Evolutionary conservation across 1,140 invertebrate genomes (phyloP).

Genomic region (Diachasma alloeum): DNA sequence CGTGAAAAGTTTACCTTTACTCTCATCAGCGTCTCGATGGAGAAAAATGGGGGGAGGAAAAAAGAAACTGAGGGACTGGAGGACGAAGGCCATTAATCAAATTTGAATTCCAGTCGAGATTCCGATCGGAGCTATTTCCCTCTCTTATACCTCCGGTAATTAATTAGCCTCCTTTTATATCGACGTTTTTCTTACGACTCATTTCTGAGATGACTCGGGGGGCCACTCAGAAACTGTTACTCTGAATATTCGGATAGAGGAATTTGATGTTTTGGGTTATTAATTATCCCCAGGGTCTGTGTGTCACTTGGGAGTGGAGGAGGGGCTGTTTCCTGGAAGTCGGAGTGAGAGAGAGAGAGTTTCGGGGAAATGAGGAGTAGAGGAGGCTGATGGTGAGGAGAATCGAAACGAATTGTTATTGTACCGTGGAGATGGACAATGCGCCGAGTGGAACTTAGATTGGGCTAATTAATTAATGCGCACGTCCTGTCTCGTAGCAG

Average conservation of each 20-base stretch:
- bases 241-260: neutral
- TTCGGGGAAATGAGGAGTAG: neutral
- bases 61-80: neutral
- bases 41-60: neutral
- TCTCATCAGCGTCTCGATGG: neutral
- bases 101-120: slow-evolving; percentile 25
- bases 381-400: neutral
- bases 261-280: neutral
- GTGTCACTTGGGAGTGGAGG: neutral
- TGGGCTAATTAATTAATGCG: slow-evolving; percentile 66
- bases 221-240: neutral
- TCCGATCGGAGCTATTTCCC: slow-evolving; percentile 23
- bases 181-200: slow-evolving; percentile 23
- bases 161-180: slow-evolving; percentile 23
- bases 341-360: neutral
- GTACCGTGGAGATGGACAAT: slow-evolving; percentile 28
- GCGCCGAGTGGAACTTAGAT: slow-evolving; percentile 58
- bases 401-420: slow-evolving; percentile 7
- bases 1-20: neutral
- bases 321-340: neutral
- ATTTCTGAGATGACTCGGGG: neutral
- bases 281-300: neutral
- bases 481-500: slow-evolving; percentile 62
- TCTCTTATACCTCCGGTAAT: slow-evolving; percentile 17
- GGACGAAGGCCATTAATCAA: slow-evolving; percentile 22